phyloP scores from a whole-genome alignment of 2,797 vertebrate genomes.

The Xenentodon cancila region DNA sequence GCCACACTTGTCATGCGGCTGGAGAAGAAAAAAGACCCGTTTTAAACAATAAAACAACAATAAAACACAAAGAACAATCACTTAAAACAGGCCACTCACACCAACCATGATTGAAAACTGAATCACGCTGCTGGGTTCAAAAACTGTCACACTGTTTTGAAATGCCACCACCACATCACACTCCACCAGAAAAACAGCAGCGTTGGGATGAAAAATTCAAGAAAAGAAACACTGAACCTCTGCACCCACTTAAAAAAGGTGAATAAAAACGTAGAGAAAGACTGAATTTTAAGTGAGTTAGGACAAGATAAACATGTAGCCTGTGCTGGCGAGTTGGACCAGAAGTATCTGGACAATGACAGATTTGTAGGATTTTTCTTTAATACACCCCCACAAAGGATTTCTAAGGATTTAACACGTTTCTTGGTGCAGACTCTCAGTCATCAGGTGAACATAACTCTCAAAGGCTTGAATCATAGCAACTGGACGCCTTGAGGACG shows the following conservation, averaged over 20 bases:
- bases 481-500: too few relatives aligned
- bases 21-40: slow-evolving; percentile 1
- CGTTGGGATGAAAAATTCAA: slow-evolving; percentile 2
- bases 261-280: neutral
- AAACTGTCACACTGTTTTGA: neutral
- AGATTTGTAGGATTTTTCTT: too few relatives aligned
- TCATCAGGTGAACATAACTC: too few relatives aligned
- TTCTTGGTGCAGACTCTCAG: too few relatives aligned
- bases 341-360: too few relatives aligned
- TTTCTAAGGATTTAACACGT: too few relatives aligned
- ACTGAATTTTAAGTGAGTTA: too few relatives aligned
- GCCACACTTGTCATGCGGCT: slow-evolving; percentile 97
- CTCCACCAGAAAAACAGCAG: slow-evolving; percentile 18
- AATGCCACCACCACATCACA: neutral
- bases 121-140: neutral
- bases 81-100: neutral
- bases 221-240: neutral
- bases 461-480: too few relatives aligned
- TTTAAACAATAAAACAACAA: neutral
- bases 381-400: too few relatives aligned
- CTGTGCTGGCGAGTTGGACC: too few relatives aligned
- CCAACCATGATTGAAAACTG: slow-evolving; percentile 3
- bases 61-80: too few relatives aligned
- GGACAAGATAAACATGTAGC: too few relatives aligned
- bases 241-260: slow-evolving; percentile 6